A percentile compares a stretch with the other conserved stretches of the same genome.
These are phyloP conservation scores for Drosophila putrida DNA, from an alignment of 2,888 invertebrate genomes.

Conservation along the genomic window DNA sequence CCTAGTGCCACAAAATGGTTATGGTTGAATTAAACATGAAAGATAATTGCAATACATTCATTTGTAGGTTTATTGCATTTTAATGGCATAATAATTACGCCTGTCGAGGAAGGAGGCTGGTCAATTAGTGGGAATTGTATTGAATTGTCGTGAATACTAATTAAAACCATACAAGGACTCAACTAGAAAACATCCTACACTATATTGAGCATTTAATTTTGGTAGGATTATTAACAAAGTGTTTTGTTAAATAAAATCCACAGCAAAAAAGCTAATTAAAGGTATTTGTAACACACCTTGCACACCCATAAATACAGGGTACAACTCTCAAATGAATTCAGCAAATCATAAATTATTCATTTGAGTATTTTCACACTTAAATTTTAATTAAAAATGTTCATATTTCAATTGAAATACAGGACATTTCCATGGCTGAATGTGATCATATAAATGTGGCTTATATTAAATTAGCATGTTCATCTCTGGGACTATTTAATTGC, in stretches of 20 bases:
- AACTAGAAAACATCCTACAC: slow-evolving; percentile 5
- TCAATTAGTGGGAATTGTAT: slow-evolving; percentile 15
- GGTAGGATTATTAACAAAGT: too few species aligned
- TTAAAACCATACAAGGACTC: slow-evolving; percentile 2
- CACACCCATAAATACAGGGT: background rate
- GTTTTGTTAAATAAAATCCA: too few species aligned
- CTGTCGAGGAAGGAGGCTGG: background rate
- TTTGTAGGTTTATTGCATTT: slow-evolving; percentile 27
- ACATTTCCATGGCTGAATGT: background rate
- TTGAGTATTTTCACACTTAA: slow-evolving; percentile 9
- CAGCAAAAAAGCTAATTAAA: background rate
- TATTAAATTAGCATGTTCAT: background rate
- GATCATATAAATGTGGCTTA: background rate
- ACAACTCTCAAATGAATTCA: background rate
- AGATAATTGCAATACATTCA: slow-evolving; percentile 14
- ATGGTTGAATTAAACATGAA: slow-evolving; percentile 9
- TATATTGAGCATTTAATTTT: too few species aligned
- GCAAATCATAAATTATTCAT: slow-evolving; percentile 10
- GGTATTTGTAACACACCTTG: background rate
- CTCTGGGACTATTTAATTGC: slow-evolving; percentile 7
- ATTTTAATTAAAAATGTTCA: slow-evolving; percentile 12
- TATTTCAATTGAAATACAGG: background rate
- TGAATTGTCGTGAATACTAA: slow-evolving; percentile 22
- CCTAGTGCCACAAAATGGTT: background rate
- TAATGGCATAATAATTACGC: slow-evolving; percentile 50